Conservation (phyloP, 2,888 invertebrate species). For the Diaphora mendica region DNA sequence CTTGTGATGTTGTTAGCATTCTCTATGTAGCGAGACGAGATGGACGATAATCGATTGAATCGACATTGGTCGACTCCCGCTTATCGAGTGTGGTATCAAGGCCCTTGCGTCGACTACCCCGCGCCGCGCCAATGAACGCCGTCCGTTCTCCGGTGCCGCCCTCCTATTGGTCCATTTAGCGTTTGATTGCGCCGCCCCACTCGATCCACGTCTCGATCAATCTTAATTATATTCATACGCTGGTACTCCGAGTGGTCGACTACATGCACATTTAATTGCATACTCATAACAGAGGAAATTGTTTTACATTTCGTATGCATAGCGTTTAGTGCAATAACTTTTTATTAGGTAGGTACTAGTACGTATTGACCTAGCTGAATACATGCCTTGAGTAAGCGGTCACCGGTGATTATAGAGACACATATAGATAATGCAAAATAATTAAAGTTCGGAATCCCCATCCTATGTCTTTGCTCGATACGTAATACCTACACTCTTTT, state of each 20-base stretch:
- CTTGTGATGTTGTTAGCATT: background rate
- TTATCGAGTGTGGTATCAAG: constrained; percentile 84
- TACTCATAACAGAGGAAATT: constrained; percentile 43
- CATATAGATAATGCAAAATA: background rate
- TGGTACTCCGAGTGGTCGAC: constrained; percentile 67
- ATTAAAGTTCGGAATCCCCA: background rate
- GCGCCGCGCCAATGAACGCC: constrained; percentile 73
- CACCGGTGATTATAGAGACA: background rate
- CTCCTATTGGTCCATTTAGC: constrained; percentile 82
- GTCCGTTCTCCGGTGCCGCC: constrained; percentile 59
- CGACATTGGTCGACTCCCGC: constrained; percentile 79
- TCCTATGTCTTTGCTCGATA: background rate
- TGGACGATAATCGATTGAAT: constrained; percentile 81
- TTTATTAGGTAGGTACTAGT: background rate
- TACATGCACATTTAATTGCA: constrained; percentile 61
- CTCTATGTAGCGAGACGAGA: constrained; percentile 48
- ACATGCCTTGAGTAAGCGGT: background rate
- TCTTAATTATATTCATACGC: constrained; percentile 80
- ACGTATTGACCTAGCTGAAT: background rate
- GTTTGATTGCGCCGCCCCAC: constrained; percentile 85
- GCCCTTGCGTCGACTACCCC: constrained; percentile 80
- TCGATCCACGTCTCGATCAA: constrained; percentile 83
- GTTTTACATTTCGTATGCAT: constrained; percentile 28
- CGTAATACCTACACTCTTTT: background rate
- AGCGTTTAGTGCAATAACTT: background rate